Conservation (phyloP, 2,797 vertebrate species). For the Zonotrichia albicollis region DNA sequence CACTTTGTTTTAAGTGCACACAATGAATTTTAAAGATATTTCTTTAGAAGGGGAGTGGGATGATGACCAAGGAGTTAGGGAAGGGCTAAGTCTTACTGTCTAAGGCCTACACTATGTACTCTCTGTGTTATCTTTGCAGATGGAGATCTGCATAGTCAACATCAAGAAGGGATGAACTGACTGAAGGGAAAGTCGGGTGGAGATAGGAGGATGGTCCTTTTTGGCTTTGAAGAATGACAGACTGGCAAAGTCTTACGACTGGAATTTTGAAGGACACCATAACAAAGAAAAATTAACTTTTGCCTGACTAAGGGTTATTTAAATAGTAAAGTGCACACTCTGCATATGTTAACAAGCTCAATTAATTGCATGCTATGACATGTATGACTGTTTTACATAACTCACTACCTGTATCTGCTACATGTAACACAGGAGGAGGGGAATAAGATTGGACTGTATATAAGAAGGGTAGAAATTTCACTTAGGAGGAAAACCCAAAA, state of each 20-base stretch:
- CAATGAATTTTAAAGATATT: conserved; percentile 76
- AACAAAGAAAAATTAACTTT: not conserved
- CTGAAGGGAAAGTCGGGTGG: not conserved
- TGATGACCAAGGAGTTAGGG: not conserved
- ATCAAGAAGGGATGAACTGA: not conserved
- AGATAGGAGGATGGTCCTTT: not conserved
- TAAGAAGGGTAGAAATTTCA: not conserved
- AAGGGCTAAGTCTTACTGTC: not conserved
- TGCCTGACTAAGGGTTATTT: not conserved
- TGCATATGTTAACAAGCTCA: not conserved
- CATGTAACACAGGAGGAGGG: not conserved
- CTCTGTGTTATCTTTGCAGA: not conserved
- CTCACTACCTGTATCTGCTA: not conserved
- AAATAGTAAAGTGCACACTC: not conserved
- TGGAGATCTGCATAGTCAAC: not conserved
- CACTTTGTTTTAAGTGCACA: conserved; percentile 73
- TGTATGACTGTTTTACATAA: not conserved
- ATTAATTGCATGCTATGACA: not conserved
- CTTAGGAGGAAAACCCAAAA: not conserved
- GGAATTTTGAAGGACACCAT: not conserved
- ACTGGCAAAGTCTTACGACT: not conserved
- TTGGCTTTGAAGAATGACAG: not conserved
- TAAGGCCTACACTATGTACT: not conserved
- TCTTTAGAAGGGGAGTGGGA: conserved; percentile 48
- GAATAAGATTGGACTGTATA: not conserved